phyloP scores from a whole-genome alignment of 2,888 invertebrate species.

The Cartodere bifasciata region DNA sequence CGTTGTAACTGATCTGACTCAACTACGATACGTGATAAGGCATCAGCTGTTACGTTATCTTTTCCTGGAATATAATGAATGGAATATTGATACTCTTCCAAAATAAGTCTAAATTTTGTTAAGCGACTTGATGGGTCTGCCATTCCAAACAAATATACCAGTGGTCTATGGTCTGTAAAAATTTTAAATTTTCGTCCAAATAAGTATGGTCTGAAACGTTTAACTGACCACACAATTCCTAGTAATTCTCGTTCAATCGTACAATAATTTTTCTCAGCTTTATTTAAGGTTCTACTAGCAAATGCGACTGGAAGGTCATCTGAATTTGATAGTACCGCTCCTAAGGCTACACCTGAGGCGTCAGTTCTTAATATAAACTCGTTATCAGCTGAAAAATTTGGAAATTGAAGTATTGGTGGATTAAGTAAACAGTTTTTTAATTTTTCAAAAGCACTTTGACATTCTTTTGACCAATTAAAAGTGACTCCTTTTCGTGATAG shows the following conservation, averaged over 20 bases:
- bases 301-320: conserved; percentile 13
- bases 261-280: conserved; percentile 10
- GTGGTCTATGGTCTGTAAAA: conserved; percentile 17
- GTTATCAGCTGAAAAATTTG: conserved; percentile 10
- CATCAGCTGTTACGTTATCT: conserved; percentile 13
- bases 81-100: conserved; percentile 18
- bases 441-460: conserved; percentile 13
- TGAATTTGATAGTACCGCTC: conserved; percentile 13
- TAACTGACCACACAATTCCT: conserved; percentile 18
- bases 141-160: conserved; percentile 18
- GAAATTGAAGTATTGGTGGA: conserved; percentile 12
- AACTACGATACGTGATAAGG: conserved; percentile 8
- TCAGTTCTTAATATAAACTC: conserved; percentile 12
- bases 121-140: conserved; percentile 19
- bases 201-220: conserved; percentile 15
- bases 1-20: conserved; percentile 11
- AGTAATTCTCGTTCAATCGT: conserved; percentile 14
- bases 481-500: conserved; percentile 11
- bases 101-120: conserved; percentile 18
- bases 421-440: conserved; percentile 10
- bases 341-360: conserved; percentile 11
- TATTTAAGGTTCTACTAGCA: conserved; percentile 10
- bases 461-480: conserved; percentile 13
- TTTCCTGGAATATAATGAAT: conserved; percentile 17
- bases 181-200: conserved; percentile 17